Evolutionary conservation across 2,797 vertebrate genomes (phyloP), one percentile per base, ranked within the genome.

Genomic region (Microctenopoma stevenorrisi): DNA sequence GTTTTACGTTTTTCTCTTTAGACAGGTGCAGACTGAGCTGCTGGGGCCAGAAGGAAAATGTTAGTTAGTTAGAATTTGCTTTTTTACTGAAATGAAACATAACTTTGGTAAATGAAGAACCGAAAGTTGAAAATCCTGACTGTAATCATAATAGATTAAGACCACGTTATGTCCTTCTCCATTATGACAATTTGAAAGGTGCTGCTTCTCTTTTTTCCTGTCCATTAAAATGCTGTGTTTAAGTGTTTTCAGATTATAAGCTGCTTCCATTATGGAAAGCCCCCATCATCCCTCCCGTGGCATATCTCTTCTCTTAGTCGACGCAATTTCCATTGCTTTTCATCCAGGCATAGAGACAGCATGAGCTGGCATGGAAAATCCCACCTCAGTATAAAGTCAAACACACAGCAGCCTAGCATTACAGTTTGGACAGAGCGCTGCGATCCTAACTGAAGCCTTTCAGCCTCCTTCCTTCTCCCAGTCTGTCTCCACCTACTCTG

Each of bases 311-410:
- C 78, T 74, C 82, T 84, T 62, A 71, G 57, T 63, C 12, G 43
- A 49, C 56, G 3, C 74, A 72, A 5, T 83, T 88, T 86, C 79
- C 86, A 84, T 43, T 76, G 28, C 70, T 25, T 30, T 82, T 79
- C 74, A 67, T 81, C 67, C 83, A 44, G 46, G 78, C 73, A 78
- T 66, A 56, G 71, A 88, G 83, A 44, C 53, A 70, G 88, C 79
- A 82, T 89, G 87, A 91, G 88, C 74, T 90, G 88, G 89, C 89
- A 91, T 87, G 91, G 89, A 91, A 92, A 92, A 87, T 85, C 86
- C 86, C 86, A 82, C 88, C 86, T 89, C 86, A 30, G 70, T 81
- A 74, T 67, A 78, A 76, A 86, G 38, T 72, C 68, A 78, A 68
- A 80, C 88, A 81, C 56, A 66, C 56, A 64, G 81, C 77, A 74